Evolutionary conservation across 1,140 invertebrate genomes (phyloP).

Genomic region (Calephelis nemesis): DNA sequence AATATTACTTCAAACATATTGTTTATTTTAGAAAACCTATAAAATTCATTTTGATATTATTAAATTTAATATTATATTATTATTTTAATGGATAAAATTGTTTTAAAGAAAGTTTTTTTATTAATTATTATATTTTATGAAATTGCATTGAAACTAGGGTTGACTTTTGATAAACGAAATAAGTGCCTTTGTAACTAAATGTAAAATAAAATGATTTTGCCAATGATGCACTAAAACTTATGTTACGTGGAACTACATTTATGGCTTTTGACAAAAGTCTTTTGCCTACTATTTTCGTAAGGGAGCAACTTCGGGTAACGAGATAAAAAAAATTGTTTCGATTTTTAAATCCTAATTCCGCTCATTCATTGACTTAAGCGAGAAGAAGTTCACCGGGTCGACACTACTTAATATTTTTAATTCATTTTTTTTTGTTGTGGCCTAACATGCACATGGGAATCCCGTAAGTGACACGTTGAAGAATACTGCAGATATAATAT

Average conservation of each 20-base stretch:
- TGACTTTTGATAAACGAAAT: constrained; percentile 24
- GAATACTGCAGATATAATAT: not conserved
- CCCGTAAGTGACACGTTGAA: not conserved
- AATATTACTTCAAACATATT: too few relatives aligned
- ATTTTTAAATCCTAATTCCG: not conserved
- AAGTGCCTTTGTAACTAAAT: not conserved
- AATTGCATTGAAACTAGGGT: constrained; percentile 27
- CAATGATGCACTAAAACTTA: constrained; percentile 24
- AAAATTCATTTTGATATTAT: too few relatives aligned
- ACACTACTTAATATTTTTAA: too few relatives aligned
- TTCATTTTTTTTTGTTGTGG: not conserved
- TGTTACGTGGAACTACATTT: constrained; percentile 26
- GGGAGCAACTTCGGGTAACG: not conserved
- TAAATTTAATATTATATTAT: too few relatives aligned
- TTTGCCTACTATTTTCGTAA: constrained; percentile 29
- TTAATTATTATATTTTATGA: constrained; percentile 28
- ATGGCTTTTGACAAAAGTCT: constrained; percentile 30
- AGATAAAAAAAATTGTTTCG: not conserved
- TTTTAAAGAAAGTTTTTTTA: not conserved
- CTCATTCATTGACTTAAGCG: too few relatives aligned
- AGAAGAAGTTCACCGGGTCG: too few relatives aligned
- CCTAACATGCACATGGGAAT: not conserved
- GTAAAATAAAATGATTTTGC: constrained; percentile 23
- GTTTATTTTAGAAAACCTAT: too few relatives aligned
- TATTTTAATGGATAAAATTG: not conserved